A percentile compares a stretch with the other conserved stretches of the same genome.
phyloP scores from a whole-genome alignment of 2,888 invertebrate species.

The Dermolepida albohirtum region DNA sequence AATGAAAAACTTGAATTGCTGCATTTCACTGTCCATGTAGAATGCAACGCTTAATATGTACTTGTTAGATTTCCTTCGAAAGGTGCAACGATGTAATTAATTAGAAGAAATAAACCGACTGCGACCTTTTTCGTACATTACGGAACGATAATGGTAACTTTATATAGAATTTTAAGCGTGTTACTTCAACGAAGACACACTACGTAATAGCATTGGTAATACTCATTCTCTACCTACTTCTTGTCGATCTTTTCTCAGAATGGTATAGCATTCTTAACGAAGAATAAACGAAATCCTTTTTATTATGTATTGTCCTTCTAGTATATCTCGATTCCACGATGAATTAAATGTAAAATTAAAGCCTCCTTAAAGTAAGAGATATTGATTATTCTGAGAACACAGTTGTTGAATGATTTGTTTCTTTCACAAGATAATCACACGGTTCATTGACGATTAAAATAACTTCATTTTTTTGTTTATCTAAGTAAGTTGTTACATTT shows the following conservation, averaged over 20 bases:
- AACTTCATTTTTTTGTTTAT: not conserved
- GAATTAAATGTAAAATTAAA: constrained; percentile 17
- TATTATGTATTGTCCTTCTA: constrained; percentile 15
- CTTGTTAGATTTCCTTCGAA: constrained; percentile 1
- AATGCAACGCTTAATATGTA: not conserved
- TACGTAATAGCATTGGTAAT: constrained; percentile 3
- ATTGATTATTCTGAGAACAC: constrained; percentile 28
- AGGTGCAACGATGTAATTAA: constrained; percentile 20
- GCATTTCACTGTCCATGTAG: no score
- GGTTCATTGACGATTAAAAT: constrained; percentile 21
- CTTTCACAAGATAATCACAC: constrained; percentile 7
- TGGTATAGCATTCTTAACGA: not conserved
- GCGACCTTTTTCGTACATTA: not conserved
- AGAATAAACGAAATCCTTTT: constrained; percentile 21
- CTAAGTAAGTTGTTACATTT: constrained; percentile 29
- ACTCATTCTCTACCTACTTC: not conserved
- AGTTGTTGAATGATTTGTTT: constrained; percentile 9
- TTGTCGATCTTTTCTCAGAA: constrained; percentile 6
- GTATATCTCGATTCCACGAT: constrained; percentile 2
- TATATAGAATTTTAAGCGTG: constrained; percentile 3
- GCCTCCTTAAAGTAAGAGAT: constrained; percentile 6
- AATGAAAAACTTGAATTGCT: no score
- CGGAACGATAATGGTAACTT: not conserved
- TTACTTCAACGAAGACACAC: not conserved
- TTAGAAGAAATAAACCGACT: constrained; percentile 2